Evolutionary conservation across 2,888 invertebrate genomes (phyloP).

Genomic region (Pedicia rivosa): DNA sequence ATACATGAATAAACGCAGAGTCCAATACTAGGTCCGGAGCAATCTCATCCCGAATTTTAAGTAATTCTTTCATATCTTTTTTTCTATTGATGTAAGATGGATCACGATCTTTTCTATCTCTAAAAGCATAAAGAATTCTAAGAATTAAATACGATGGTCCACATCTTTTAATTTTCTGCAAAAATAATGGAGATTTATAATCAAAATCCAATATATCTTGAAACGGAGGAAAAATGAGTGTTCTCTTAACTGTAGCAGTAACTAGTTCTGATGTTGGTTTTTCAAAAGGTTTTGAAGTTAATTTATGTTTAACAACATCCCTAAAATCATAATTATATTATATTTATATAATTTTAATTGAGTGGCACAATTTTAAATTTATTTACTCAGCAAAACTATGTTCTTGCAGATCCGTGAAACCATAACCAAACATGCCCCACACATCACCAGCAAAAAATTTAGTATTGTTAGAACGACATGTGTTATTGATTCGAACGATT

Average conservation of each 20-base stretch:
- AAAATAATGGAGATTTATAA: conserved; percentile 39
- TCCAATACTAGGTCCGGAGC: conserved; percentile 33
- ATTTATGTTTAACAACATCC: conserved; percentile 34
- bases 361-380: conserved; percentile 2
- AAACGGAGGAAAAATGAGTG: conserved; percentile 47
- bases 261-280: conserved; percentile 35
- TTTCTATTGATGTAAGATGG: conserved; percentile 49
- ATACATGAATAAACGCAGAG: conserved; percentile 42
- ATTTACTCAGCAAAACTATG: conserved; percentile 68
- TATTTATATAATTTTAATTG: background rate
- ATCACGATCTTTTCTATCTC: conserved; percentile 51
- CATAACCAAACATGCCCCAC: conserved; percentile 85
- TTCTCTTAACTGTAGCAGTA: conserved; percentile 45
- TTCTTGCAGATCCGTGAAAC: conserved; percentile 74
- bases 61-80: conserved; percentile 43
- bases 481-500: conserved; percentile 55
- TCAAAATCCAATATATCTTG: conserved; percentile 51
- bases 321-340: conserved; percentile 27
- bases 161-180: conserved; percentile 46
- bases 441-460: conserved; percentile 85
- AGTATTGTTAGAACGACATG: conserved; percentile 55
- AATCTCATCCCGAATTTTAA: conserved; percentile 44
- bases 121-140: conserved; percentile 56
- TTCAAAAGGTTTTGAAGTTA: conserved; percentile 37
- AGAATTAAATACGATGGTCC: conserved; percentile 56